These are phyloP conservation scores for Toxotes chatareus DNA, from an alignment of 2,113 vertebrate species.

Conservation along the genomic window DNA sequence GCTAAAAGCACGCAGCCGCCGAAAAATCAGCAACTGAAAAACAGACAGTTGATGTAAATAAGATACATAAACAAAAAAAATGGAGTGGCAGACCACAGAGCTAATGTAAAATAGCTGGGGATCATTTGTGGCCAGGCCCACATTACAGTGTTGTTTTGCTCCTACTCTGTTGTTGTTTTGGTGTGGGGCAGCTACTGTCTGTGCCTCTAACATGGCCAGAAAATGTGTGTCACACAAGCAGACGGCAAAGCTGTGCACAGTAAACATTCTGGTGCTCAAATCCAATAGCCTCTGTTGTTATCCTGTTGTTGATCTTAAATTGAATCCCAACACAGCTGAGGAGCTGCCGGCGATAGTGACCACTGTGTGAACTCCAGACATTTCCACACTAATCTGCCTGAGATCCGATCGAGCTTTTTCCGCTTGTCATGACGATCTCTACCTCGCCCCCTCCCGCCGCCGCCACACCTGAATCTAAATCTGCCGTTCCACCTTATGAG, in stretches of 20 bases:
- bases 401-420: conserved; percentile 64
- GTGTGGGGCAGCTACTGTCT: conserved; percentile 20
- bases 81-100: conserved; percentile 14
- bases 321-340: conserved; percentile 69
- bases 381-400: conserved; percentile 69
- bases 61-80: conserved; percentile 53
- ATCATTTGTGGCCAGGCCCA: conserved; percentile 21
- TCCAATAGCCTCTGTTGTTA: conserved; percentile 60
- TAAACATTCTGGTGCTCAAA: conserved; percentile 55
- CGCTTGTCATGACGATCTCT: conserved; percentile 47
- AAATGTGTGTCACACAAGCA: conserved; percentile 46
- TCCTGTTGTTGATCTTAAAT: conserved; percentile 69
- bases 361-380: conserved; percentile 71
- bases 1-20: conserved; percentile 42
- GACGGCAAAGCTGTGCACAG: conserved; percentile 35
- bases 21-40: conserved; percentile 25
- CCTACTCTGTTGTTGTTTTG: conserved; percentile 23
- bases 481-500: conserved; percentile 63
- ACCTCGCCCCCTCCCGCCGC: not conserved
- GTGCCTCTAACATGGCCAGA: conserved; percentile 8
- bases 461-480: conserved; percentile 43
- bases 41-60: conserved; percentile 54
- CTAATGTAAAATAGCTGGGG: conserved; percentile 44
- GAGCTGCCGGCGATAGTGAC: conserved; percentile 57
- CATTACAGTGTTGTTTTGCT: conserved; percentile 43